Evolutionary conservation across 2,113 vertebrate genomes (phyloP).

Genomic region (Chamaea fasciata): DNA sequence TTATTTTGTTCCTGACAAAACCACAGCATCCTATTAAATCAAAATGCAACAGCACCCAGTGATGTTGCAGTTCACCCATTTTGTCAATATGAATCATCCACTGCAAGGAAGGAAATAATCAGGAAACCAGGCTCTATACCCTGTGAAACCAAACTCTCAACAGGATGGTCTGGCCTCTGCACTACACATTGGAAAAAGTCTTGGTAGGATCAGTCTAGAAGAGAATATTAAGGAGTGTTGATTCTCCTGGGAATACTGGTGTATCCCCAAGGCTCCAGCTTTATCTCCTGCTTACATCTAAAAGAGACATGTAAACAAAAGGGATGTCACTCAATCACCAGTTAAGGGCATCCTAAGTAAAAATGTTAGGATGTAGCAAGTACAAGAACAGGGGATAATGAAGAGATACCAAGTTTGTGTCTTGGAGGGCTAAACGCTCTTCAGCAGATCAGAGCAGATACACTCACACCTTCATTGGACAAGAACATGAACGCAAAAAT

Average conservation of each 20-base stretch:
- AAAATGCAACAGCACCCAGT: neutral
- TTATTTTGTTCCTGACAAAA: conserved; percentile 44
- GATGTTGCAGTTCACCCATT: neutral
- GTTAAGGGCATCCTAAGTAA: neutral
- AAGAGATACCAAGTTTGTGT: neutral
- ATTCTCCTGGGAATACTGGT: neutral
- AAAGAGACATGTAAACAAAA: neutral
- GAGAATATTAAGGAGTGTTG: neutral
- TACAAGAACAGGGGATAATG: neutral
- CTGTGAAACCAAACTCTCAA: neutral
- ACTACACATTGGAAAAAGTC: neutral
- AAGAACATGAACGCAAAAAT: neutral
- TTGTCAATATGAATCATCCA: conserved; percentile 5
- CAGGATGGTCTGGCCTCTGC: neutral
- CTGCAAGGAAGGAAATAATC: neutral
- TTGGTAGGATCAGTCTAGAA: neutral
- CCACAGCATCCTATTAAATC: neutral
- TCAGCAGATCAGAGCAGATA: neutral
- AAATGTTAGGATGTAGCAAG: neutral
- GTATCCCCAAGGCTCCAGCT: neutral
- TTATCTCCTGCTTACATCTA: neutral
- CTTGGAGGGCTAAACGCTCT: neutral
- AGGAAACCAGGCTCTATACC: neutral
- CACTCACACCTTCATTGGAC: neutral
- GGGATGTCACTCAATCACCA: neutral